Base-by-base conservation (phyloP, 1,140 invertebrate genomes). In the Anthonomus grandis region DNA sequence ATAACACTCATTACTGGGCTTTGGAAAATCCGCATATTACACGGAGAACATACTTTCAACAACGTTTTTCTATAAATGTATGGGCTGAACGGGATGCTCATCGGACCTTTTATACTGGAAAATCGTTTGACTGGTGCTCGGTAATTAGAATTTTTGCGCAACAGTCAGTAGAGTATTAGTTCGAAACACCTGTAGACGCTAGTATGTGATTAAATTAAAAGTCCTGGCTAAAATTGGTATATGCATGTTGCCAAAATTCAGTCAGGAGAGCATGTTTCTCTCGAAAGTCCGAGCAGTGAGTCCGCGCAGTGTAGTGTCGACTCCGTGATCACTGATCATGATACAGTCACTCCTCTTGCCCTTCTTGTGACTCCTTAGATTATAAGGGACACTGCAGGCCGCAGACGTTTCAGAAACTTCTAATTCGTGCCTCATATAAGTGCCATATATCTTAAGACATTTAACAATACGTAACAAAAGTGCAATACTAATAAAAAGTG, bases 151-250 rank as follows among this genome's bases (percentile, higher is more conserved):
- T n/a, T n/a, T n/a, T n/a, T n/a, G n/a, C n/a, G n/a, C n/a, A 70
- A 71, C 70, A 70, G 66, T 72, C 68, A 72, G 70, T 72, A 72
- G 69, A 72, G 70, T 70, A 72, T 71, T 72, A 72, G 70, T 72
- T 69, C 66, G 68, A 72, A 71, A 70, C 70, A 72, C 70, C 68
- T 72, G 70, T 72, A 72, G 68, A 70, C 68, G 70, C 61, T 71
- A 70, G 67, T 65, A 72, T 72, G 70, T 70, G 68, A 70, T 69
- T 72, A 59, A 68, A 71, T 57, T 62, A 62, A 60, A 60, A 63
- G 58, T 60, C 50, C 46, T 59, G 56, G 45, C 45, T 59, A 59
- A 53, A 53, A 62, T 24, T 59, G 52, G 34, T 38, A 31, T 51
- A 60, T 59, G 61, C 52, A 67, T 63, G 58, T 65, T 67, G 57